Base-by-base conservation (phyloP, 2,888 invertebrate genomes). In the Drosophila picticornis region DNA sequence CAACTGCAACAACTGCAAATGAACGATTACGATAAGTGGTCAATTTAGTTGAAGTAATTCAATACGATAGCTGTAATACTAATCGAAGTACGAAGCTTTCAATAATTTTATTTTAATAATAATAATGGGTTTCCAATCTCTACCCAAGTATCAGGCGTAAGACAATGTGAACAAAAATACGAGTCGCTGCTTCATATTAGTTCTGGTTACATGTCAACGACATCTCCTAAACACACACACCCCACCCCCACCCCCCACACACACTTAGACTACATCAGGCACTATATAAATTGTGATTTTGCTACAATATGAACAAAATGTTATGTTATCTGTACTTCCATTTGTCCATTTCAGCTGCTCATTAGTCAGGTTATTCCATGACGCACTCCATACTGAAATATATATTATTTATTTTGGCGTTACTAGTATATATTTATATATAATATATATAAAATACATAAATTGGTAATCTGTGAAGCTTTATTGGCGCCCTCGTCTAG, bases 1-100 rank as follows among this genome's bases (percentile, higher is more conserved):
- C 68, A n/a, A n/a, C n/a, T n/a, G n/a, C 65, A 40, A 60, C 50
- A 77, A 72, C 83, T 86, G 88, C 66, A 83, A 88, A 56, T 50
- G 43, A 69, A 76, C 52, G 60, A 76, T 72, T 75, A 68, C 29
- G 59, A 55, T 58, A 64, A 70, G 70, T 61, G 68, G 32, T 82
- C 71, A 81, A 71, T 82, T 59, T 50, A 74, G 31, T 55, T 62
- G 59, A 55, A 59, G 56, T 74, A 74, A 62, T 62, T 63, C 10
- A 61, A 60, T 52, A 57, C 27, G 29, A 56, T 57, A 31, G 38
- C 40, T 81, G 65, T 71, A 80, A 80, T 34, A 51, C 57, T 62
- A 46, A 58, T 43, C 27, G 22, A 46, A 25, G 32, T 27, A 48
- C 11, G 40, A 50, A 29, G n/a, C 50, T 56, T 59, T 48, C 19